phyloP scores from a whole-genome alignment of 2,113 vertebrate species.

The Melospiza melodia region DNA sequence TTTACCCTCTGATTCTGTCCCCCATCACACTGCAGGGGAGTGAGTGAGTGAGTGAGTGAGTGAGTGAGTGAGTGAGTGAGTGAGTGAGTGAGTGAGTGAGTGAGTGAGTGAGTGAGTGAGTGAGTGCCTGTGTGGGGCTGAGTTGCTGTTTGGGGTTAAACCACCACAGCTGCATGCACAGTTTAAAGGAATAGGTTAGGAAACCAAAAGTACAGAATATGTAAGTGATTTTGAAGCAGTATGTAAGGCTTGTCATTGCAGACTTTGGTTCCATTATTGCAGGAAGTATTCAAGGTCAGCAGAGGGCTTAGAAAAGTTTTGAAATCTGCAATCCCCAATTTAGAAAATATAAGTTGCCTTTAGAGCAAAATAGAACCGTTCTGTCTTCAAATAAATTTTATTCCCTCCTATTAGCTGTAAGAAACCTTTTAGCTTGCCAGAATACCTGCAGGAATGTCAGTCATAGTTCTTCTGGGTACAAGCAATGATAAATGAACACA shows the following conservation, averaged over 20 bases:
- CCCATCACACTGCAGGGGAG: neutral
- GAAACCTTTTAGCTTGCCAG: slow-evolving; percentile 27
- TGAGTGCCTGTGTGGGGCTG: neutral
- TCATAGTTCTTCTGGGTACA: neutral
- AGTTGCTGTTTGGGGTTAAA: neutral
- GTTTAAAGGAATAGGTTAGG: neutral
- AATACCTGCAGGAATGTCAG: neutral
- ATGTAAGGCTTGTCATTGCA: neutral
- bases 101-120: no score
- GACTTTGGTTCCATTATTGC: neutral
- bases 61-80: no score
- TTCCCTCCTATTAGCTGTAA: neutral
- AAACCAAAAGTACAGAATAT: neutral
- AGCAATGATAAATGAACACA: neutral
- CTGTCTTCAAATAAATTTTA: neutral
- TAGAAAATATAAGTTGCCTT: neutral
- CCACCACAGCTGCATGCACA: neutral
- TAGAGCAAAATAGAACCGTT: neutral
- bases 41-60: no score
- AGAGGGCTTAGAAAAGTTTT: neutral
- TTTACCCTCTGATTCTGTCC: neutral
- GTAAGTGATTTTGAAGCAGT: neutral
- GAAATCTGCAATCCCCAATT: neutral
- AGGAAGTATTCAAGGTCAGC: neutral
- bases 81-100: no score